Conservation (phyloP, 2,113 vertebrate genomes). For the Centrocercus urophasianus region DNA sequence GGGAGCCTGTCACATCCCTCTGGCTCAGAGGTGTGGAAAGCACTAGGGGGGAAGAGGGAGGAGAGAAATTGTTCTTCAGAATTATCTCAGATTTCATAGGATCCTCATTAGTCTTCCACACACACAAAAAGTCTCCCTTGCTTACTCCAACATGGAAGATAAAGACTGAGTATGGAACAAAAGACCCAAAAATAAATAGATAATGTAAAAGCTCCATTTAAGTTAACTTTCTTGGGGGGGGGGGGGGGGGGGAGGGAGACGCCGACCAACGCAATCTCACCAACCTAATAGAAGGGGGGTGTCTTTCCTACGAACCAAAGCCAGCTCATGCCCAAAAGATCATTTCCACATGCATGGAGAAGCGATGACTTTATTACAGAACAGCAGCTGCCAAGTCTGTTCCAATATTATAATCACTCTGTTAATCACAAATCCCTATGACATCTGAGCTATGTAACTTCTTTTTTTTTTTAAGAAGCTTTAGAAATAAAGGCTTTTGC, state of each 20-base stretch:
- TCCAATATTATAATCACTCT: not conserved
- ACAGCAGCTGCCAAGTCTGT: not conserved
- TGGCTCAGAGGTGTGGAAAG: not conserved
- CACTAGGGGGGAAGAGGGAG: not conserved
- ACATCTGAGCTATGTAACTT: not conserved
- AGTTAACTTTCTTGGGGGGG: not conserved
- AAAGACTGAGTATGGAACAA: not conserved
- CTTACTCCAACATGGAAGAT: not conserved
- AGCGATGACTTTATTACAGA: not conserved
- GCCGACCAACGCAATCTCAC: too few relatives aligned
- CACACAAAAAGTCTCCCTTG: not conserved
- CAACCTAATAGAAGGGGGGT: not conserved
- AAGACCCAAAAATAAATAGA: not conserved
- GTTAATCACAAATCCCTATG: not conserved
- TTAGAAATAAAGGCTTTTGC: constrained; percentile 13
- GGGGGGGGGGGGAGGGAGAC: too few relatives aligned
- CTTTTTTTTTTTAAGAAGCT: not conserved
- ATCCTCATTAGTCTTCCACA: not conserved
- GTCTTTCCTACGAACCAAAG: not conserved
- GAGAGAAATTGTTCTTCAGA: not conserved
- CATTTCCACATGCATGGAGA: not conserved
- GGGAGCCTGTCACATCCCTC: not conserved
- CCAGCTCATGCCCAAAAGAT: not conserved
- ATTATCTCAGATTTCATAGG: not conserved
- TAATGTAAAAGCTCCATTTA: not conserved